A percentile compares a stretch with the other conserved stretches of the same genome.
phyloP scores from a whole-genome alignment of 1,140 invertebrate genomes.

The Ostrea denselamellosa region DNA sequence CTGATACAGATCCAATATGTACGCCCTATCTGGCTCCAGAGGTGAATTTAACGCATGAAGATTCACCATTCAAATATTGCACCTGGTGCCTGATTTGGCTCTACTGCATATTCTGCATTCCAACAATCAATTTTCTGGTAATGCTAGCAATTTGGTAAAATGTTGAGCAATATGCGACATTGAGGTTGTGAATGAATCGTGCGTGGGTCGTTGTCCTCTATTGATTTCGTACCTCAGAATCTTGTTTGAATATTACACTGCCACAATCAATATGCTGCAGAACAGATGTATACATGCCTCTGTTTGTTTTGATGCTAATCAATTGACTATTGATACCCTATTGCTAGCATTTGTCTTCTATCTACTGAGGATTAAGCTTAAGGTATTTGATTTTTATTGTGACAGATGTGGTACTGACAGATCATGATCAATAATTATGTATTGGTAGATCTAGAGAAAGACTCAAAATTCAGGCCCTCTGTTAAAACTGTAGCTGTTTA shows the following conservation, averaged over 20 bases:
- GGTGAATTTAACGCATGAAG: slow-evolving; percentile 30
- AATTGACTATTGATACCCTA: slow-evolving; percentile 30
- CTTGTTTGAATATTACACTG: slow-evolving; percentile 36
- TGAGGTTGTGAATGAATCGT: slow-evolving; percentile 20
- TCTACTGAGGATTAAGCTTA: not conserved
- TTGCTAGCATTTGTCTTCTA: slow-evolving; percentile 13
- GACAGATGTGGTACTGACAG: not conserved
- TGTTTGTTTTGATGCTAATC: slow-evolving; percentile 36
- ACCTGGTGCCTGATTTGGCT: slow-evolving; percentile 1
- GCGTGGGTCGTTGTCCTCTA: slow-evolving; percentile 25
- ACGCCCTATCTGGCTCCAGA: slow-evolving; percentile 24
- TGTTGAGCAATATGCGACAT: slow-evolving; percentile 9
- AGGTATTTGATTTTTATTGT: not conserved
- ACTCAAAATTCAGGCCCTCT: not conserved
- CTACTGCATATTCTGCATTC: slow-evolving; percentile 16
- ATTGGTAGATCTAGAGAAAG: slow-evolving; percentile 12
- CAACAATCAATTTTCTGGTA: slow-evolving; percentile 33
- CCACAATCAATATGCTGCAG: slow-evolving; percentile 12
- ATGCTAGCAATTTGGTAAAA: slow-evolving; percentile 26
- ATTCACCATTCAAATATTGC: slow-evolving; percentile 24
- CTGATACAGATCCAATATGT: not conserved
- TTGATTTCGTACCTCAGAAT: slow-evolving; percentile 35
- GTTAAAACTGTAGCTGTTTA: not conserved
- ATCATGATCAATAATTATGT: not conserved
- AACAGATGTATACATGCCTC: slow-evolving; percentile 33